Base-by-base conservation (phyloP, 1,140 invertebrate species). In the Cheumatopsyche charites region DNA sequence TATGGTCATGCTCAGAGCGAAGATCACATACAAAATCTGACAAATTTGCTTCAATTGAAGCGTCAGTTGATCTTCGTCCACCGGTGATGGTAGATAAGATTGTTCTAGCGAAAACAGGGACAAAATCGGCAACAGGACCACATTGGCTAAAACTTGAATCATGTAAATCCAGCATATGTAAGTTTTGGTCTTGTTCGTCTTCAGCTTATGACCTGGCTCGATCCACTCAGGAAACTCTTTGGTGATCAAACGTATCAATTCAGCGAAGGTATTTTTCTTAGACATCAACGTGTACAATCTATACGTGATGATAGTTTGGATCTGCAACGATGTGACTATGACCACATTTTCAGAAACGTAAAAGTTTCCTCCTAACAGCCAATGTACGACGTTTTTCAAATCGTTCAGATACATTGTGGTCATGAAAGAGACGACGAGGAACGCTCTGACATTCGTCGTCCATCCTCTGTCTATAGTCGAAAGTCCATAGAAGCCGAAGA, bases 151-250 rank as follows among this genome's bases (percentile, higher is more conserved):
- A n/a, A 75, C 15, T 42, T 73, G 74, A 25, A 42, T 23, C 7
- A 11, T 25, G 36, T 75, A 70, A 12, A 49, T 42, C 0, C 15
- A 41, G 29, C 67, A 75, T 5, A 75, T 75, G 67, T 62, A 70
- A 49, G 45, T 67, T 21, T 71, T 1, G 47, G 6, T 17, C 19
- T 9, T 17, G 15, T 17, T 19, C 3, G 29, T 4, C 3, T 17
- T 52, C 15, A n/a, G 9, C 7, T 1, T 0, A 17, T 15, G n/a
- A 15, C 19, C 19, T 7, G 26, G 7, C 2, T 21, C 29, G 21
- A 17, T 55, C 74, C 74, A 75, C 9, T 25, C 15, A 0, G 71
- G 71, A 68, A 73, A 75, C 36, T 73, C 74, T 19, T 55, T 36
- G 21, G 42, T 65, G 1, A 72, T 25, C 23, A 11, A 67, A 9